Conservation (phyloP, 1,140 invertebrate species). For the Drosophila novamexicana region DNA sequence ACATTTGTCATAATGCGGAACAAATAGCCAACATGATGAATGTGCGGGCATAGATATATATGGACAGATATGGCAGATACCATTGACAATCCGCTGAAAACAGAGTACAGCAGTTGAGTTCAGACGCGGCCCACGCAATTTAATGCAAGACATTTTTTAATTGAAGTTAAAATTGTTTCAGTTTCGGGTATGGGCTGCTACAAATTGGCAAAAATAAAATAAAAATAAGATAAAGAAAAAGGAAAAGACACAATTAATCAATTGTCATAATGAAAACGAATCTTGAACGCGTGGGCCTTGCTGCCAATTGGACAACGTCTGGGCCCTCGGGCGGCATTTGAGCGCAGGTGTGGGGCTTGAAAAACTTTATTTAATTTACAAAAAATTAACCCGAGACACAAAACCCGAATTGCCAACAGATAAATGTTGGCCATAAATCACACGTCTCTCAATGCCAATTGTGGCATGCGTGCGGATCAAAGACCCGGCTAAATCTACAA, state of each 20-base stretch:
- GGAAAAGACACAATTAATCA: constrained; percentile 61
- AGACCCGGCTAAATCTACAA: constrained; percentile 49
- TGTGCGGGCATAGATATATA: constrained; percentile 28
- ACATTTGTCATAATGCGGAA: constrained; percentile 79
- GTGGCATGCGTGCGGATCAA: constrained; percentile 49
- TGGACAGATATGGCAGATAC: background rate
- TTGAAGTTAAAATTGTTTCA: constrained; percentile 45
- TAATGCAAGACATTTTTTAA: constrained; percentile 28
- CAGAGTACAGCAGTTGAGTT: constrained; percentile 6
- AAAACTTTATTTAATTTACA: constrained; percentile 61
- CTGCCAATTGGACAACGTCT: constrained; percentile 52
- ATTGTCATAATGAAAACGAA: constrained; percentile 63
- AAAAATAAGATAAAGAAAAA: constrained; percentile 23
- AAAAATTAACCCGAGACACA: constrained; percentile 50
- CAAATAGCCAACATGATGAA: constrained; percentile 39
- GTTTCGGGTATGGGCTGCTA: constrained; percentile 19
- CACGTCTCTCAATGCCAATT: constrained; percentile 51
- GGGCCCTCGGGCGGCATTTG: constrained; percentile 38
- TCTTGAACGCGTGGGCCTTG: constrained; percentile 56
- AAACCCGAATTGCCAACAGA: constrained; percentile 34
- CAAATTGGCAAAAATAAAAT: constrained; percentile 57
- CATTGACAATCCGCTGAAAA: constrained; percentile 8
- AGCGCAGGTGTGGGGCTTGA: constrained; percentile 45
- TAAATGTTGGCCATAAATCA: constrained; percentile 64
- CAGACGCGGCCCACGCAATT: constrained; percentile 28